These are phyloP conservation scores for Xestia sexstrigata DNA, from an alignment of 2,888 invertebrate species.

Conservation along the genomic window DNA sequence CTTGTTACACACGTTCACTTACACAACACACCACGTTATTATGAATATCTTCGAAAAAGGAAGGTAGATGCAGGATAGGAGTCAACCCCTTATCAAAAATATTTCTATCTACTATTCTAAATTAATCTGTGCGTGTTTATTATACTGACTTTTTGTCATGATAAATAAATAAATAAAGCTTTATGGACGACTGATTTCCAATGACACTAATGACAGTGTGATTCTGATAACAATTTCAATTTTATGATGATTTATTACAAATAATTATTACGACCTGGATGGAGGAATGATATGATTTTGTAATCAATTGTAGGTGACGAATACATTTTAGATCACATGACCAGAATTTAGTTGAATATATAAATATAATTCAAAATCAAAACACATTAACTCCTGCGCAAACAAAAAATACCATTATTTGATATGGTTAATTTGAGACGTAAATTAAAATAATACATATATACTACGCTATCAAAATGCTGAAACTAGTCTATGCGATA, in stretches of 20 bases:
- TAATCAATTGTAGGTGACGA: constrained; percentile 70
- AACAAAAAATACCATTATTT: constrained; percentile 73
- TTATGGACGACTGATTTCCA: constrained; percentile 75
- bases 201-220: constrained; percentile 59
- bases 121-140: constrained; percentile 85
- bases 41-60: constrained; percentile 58
- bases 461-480: constrained; percentile 84
- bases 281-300: constrained; percentile 85
- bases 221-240: constrained; percentile 53
- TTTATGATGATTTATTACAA: constrained; percentile 50
- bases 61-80: constrained; percentile 55
- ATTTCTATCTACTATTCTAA: constrained; percentile 67
- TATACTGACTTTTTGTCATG: constrained; percentile 73
- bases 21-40: constrained; percentile 36
- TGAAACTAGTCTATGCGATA: constrained; percentile 82
- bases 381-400: constrained; percentile 56
- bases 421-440: constrained; percentile 85
- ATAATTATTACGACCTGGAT: constrained; percentile 76
- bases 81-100: constrained; percentile 67
- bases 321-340: constrained; percentile 49
- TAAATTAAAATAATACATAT: constrained; percentile 74
- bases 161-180: constrained; percentile 78
- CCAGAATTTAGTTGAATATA: constrained; percentile 34
- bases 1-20: constrained; percentile 32
- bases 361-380: constrained; percentile 43